Percentiles rank a stretch among this genome's conserved stretches.
Evolutionary conservation across 2,797 vertebrate genomes (phyloP).

Genomic region (Eutrigla gurnardus): DNA sequence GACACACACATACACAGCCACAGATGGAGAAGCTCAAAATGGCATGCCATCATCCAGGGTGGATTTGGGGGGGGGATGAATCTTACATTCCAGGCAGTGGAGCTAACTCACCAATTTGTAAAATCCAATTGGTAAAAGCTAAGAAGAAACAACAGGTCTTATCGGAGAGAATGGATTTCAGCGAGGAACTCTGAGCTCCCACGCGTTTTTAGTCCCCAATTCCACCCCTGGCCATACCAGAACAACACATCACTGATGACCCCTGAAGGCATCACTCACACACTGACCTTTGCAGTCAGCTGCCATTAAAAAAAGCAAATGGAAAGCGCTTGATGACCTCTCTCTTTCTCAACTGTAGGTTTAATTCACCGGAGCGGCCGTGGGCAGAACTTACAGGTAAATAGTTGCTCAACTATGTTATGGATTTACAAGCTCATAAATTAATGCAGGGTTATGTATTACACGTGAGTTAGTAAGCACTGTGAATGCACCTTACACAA

Average conservation of each 20-base stretch:
- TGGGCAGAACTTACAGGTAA: constrained; percentile 19
- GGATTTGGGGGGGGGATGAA: constrained; percentile 60
- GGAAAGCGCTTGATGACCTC: constrained; percentile 73
- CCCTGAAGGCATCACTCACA: constrained; percentile 52
- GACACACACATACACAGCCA: constrained; percentile 79
- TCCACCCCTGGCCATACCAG: constrained; percentile 64
- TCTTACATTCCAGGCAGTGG: constrained; percentile 31
- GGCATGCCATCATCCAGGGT: constrained; percentile 72
- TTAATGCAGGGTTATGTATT: constrained; percentile 21
- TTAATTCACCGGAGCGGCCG: constrained; percentile 32
- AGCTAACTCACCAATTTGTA: constrained; percentile 63
- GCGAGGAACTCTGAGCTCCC: constrained; percentile 13
- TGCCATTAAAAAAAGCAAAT: constrained; percentile 51
- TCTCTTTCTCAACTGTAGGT: constrained; percentile 18
- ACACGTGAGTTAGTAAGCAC: background rate
- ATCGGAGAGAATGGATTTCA: background rate
- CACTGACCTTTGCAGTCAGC: constrained; percentile 51
- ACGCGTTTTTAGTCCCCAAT: constrained; percentile 59
- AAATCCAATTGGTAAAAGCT: constrained; percentile 68
- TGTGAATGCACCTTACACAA: background rate
- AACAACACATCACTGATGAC: constrained; percentile 62
- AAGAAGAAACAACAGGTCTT: constrained; percentile 29
- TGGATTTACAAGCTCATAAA: constrained; percentile 6
- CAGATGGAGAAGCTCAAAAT: constrained; percentile 81
- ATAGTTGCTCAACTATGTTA: constrained; percentile 7